Percentiles rank a stretch among this genome's conserved stretches.
phyloP scores from a whole-genome alignment of 2,113 vertebrate species.

The Camelus dromedarius region DNA sequence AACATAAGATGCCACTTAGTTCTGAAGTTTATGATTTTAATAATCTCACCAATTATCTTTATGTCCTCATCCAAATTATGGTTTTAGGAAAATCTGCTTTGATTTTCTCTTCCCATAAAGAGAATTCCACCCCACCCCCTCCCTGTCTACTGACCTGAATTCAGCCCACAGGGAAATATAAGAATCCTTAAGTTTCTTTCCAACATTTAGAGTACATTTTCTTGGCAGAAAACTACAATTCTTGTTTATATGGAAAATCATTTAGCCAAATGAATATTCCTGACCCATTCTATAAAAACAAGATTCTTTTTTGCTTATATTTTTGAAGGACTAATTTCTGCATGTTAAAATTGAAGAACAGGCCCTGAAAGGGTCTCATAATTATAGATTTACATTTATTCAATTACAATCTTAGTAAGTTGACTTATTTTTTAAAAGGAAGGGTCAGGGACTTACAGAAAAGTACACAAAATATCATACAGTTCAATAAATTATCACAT shows the following conservation, averaged over 20 bases:
- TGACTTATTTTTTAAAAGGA: not conserved
- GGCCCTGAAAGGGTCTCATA: not conserved
- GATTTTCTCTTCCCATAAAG: not conserved
- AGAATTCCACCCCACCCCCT: not conserved
- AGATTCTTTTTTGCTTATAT: not conserved
- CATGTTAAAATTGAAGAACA: slow-evolving; percentile 35
- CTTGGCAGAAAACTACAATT: slow-evolving; percentile 55
- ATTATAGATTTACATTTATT: not conserved
- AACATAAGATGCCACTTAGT: not conserved
- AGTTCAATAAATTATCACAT: not conserved
- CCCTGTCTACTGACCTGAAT: slow-evolving; percentile 61
- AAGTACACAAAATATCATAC: not conserved
- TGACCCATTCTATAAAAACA: slow-evolving; percentile 39
- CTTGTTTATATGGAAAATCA: slow-evolving; percentile 66
- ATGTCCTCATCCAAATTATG: not conserved
- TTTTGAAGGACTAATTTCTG: slow-evolving; percentile 34
- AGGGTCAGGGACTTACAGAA: not conserved
- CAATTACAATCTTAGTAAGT: not conserved
- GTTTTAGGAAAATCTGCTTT: not conserved
- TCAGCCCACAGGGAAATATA: slow-evolving; percentile 55
- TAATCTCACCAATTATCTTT: slow-evolving; percentile 14
- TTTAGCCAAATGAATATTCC: slow-evolving; percentile 66
- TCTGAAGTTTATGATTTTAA: slow-evolving; percentile 13
- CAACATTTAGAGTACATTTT: slow-evolving; percentile 71
- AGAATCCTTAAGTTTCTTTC: slow-evolving; percentile 60